These are phyloP conservation scores for Lasiommata megera DNA, from an alignment of 2,888 invertebrate genomes.

Conservation along the genomic window DNA sequence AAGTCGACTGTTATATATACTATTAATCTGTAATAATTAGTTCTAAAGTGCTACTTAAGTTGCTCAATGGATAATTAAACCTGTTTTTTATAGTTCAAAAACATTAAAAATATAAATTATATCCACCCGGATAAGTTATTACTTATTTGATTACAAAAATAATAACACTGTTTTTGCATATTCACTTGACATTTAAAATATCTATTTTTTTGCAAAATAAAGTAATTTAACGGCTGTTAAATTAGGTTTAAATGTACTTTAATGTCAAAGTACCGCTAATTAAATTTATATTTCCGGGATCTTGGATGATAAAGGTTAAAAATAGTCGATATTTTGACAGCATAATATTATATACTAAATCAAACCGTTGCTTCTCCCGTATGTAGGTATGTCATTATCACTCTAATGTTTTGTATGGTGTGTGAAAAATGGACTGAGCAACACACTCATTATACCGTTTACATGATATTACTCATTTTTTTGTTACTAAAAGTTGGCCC, in stretches of 20 bases:
- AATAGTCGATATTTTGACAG: background rate
- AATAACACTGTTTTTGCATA: background rate
- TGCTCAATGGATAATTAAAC: background rate
- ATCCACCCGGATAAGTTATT: background rate
- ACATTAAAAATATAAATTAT: constrained; percentile 4
- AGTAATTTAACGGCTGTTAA: background rate
- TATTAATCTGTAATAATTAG: background rate
- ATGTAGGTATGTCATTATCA: too few species aligned
- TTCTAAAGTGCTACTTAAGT: background rate
- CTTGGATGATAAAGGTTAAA: background rate
- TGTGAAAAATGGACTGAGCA: too few species aligned
- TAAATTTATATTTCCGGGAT: constrained; percentile 6
- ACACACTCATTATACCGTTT: too few species aligned
- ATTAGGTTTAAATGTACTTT: constrained; percentile 1
- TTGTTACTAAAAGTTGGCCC: too few species aligned
- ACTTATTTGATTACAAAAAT: background rate
- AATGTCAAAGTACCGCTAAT: background rate
- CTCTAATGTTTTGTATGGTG: too few species aligned
- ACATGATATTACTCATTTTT: too few species aligned
- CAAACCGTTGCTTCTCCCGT: too few species aligned
- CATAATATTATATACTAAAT: too few species aligned
- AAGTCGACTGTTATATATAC: background rate
- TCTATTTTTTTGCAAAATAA: constrained; percentile 1
- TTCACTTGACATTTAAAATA: background rate
- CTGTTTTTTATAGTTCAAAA: background rate